Base-by-base conservation (phyloP, 2,888 invertebrate species). In the Tanypteryx hageni region DNA sequence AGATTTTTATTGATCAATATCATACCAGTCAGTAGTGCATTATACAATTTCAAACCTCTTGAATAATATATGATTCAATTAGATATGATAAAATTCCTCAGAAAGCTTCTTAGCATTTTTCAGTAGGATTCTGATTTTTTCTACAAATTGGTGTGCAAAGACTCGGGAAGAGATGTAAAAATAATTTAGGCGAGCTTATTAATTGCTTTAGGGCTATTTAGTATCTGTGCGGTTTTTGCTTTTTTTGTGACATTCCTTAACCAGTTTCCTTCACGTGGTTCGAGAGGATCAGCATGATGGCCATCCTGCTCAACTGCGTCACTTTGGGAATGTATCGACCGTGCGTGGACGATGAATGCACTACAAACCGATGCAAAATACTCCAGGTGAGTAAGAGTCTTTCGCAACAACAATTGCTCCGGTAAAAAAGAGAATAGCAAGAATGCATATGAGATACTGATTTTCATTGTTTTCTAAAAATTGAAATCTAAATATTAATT, bases 291-390 rank as follows among this genome's bases (percentile, higher is more conserved):
- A 99, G 99, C 94, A 99, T 99, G 98, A 96, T 98, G 95, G 99
- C 99, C 93, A 99, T 99, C 95, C 96, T 99, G 94, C 96, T 99
- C 94, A 99, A 99, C 96, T 99, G 99, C 96, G 96, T 99, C 94
- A 99, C 99, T 18, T 96, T 99, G 94, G 99, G 99, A 93, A 99
- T 99, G 99, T 99, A 99, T 96, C 98, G 99, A 95, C 99, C 99
- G 56, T 99, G 99, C 95, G 98, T 98, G 94, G 99, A 99, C 95
- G 98, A 98, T 94, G 96, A 97, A 94, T 99, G 99, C 95, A 96
- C 97, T 93, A 97, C 98, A 94, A 98, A 97, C 95, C 96, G 98
- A 94, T 98, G 98, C 96, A 97, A 98, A 95, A 98, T 98, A 95
- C 96, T 98, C 95, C 98, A 98, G 97, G 98, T 98, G 95, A 96